phyloP scores from a whole-genome alignment of 2,113 vertebrate genomes.

The Melierax canorus region DNA sequence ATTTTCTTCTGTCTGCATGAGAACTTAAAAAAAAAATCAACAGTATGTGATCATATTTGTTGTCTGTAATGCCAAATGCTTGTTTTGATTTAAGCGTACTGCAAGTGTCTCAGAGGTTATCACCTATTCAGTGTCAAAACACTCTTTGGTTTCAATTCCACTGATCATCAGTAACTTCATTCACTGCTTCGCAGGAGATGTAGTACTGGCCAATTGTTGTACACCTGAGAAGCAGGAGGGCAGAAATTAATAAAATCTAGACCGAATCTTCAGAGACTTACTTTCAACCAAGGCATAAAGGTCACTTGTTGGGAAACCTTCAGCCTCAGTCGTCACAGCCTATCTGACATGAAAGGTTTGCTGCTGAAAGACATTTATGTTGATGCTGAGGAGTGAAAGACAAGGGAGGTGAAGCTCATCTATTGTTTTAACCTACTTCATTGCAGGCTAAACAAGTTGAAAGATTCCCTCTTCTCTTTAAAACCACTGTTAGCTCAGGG shows the following conservation, averaged over 20 bases:
- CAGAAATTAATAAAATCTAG: conserved; percentile 66
- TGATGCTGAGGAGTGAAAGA: conserved; percentile 62
- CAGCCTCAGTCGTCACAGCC: conserved; percentile 30
- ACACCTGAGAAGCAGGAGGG: conserved; percentile 20
- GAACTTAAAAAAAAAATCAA: not conserved
- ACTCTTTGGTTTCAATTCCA: not conserved
- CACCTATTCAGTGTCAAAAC: not conserved
- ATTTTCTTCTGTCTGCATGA: not conserved
- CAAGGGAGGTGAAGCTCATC: conserved; percentile 64
- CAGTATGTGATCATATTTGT: not conserved
- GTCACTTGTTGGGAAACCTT: conserved; percentile 57
- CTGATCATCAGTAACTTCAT: not conserved
- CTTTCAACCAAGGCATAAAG: conserved; percentile 56
- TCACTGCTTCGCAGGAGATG: not conserved
- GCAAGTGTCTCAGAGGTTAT: not conserved
- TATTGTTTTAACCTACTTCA: conserved; percentile 70
- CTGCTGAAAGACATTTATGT: conserved; percentile 56
- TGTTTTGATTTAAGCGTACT: not conserved
- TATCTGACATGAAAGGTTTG: conserved; percentile 57
- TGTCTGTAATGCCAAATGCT: not conserved
- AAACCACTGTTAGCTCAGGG: conserved; percentile 16
- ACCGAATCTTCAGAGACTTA: conserved; percentile 28
- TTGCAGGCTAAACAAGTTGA: conserved; percentile 67
- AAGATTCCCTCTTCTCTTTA: conserved; percentile 46
- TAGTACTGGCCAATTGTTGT: not conserved